Base-by-base conservation (phyloP, 2,113 vertebrate genomes). In the Morone chrysops region DNA sequence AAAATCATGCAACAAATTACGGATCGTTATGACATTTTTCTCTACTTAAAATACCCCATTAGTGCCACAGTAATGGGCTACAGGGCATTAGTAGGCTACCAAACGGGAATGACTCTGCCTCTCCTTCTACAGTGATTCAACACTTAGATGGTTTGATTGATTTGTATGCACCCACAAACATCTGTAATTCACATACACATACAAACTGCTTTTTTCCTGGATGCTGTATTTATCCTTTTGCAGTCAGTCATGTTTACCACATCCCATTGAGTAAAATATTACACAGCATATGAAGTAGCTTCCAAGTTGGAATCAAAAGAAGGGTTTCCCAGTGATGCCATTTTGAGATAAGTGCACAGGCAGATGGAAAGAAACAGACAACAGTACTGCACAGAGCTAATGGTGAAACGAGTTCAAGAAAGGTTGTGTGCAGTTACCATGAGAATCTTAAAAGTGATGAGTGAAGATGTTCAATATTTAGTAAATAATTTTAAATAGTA, bases 11-110 rank as follows among this genome's bases (percentile, higher is more conserved):
- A 53, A 65, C 31, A 71, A 71, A 68, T 59, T 16, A 72, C 12
- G 59, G n/a, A 73, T 8, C 22, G 1, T 78, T 59, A 38, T 79
- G 40, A 25, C 63, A 78, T 80, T 87, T 81, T 80, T 85, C 68
- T 78, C 25, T 13, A 25, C 22, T 70, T 31, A 84, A 70, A 80
- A 70, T 80, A 63, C 13, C 25, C 68, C n/a, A 74, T 80, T 70
- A 77, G 68, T 70, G 67, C 54, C 51, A 66, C 60, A 38, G 47
- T 74, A 80, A 85, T 80, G 63, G 45, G 41, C 70, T 78, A 45
- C 10, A 54, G 25, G 61, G 59, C 67, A 76, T 69, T 80, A 47
- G 16, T 53, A 20, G 57, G 36, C 69, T 31, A 59, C 66, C 36
- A 76, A 76, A 45, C 2, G 11, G 41, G 57, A 59, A 82, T 50